Conservation (phyloP, 2,888 invertebrate species). For the Herminia tarsipennalis region DNA sequence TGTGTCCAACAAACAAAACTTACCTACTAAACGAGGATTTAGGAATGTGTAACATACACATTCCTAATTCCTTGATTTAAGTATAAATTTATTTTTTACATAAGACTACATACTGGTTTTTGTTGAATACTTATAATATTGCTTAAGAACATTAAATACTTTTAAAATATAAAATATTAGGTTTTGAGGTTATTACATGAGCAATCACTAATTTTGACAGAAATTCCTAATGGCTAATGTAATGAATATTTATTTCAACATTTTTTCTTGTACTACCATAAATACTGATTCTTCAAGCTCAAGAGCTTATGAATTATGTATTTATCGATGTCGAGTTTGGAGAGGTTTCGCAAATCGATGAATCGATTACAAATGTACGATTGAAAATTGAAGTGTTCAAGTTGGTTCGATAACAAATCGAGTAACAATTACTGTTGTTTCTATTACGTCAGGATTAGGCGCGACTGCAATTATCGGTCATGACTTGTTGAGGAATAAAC, state of each 20-base stretch:
- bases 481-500: neutral
- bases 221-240: conserved; percentile 6
- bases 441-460: conserved; percentile 1
- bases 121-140: conserved; percentile 15
- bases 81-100: too few relatives aligned
- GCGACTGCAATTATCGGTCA: neutral
- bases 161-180: conserved; percentile 19
- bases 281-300: conserved; percentile 67
- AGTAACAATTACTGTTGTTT: conserved; percentile 1
- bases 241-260: conserved; percentile 43
- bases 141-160: conserved; percentile 10
- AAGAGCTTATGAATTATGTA: conserved; percentile 76
- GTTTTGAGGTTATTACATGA: conserved; percentile 24
- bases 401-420: conserved; percentile 25
- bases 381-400: conserved; percentile 54
- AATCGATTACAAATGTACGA: conserved; percentile 62
- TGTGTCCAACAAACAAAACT: too few relatives aligned
- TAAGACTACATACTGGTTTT: too few relatives aligned
- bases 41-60: too few relatives aligned
- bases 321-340: conserved; percentile 71
- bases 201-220: conserved; percentile 22
- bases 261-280: conserved; percentile 61
- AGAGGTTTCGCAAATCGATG: conserved; percentile 76
- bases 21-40: too few relatives aligned
- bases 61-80: too few relatives aligned